Base-by-base conservation (phyloP, 2,888 invertebrate species). In the Clitarchus hookeri region DNA sequence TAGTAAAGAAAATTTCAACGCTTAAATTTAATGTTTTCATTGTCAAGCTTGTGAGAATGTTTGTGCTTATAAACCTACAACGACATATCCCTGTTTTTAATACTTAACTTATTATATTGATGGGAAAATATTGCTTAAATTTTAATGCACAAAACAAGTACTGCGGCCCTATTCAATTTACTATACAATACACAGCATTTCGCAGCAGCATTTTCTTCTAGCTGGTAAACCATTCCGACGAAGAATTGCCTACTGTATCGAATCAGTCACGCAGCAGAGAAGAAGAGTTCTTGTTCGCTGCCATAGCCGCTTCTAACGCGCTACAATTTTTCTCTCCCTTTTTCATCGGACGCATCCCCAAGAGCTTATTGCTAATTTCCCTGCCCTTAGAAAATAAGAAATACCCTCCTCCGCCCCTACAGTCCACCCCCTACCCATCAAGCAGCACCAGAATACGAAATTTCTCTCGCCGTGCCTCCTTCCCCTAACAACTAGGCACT, bases 321-420 rank as follows among this genome's bases (percentile, higher is more conserved):
- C 65, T 65, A 65, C 65, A 65, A 65, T 65, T 65, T 65, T 65
- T 65, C 65, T n/a, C 65, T 65, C 65, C 65, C 65, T 65, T 82
- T 82, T 82, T 82, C 82, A 82, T 27, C 82, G 82, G 82, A 82
- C 82, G 82, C 27, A 36, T 82, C 82, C 82, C 82, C 82, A 36
- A 82, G 82, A 82, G 82, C 82, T 82, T 82, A 82, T 82, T 82
- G 82, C 82, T 82, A 82, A 82, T 82, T 82, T 82, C 82, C 44
- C 82, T 36, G 82, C 82, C 82, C 82, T 82, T 82, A 82, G 82
- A 82, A 82, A 36, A 82, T 82, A 82, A 82, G 82, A 82, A 82
- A 82, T 82, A 82, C 44, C 44, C 82, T 82, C 82, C 44, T 16
- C n/a, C 65, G 8, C 65, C 65, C 65, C 65, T 19, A 8, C 65